Percentiles rank a stretch among this genome's conserved stretches.
phyloP scores from a whole-genome alignment of 2,797 vertebrate genomes.

The Parauchenoglanis punctatus region DNA sequence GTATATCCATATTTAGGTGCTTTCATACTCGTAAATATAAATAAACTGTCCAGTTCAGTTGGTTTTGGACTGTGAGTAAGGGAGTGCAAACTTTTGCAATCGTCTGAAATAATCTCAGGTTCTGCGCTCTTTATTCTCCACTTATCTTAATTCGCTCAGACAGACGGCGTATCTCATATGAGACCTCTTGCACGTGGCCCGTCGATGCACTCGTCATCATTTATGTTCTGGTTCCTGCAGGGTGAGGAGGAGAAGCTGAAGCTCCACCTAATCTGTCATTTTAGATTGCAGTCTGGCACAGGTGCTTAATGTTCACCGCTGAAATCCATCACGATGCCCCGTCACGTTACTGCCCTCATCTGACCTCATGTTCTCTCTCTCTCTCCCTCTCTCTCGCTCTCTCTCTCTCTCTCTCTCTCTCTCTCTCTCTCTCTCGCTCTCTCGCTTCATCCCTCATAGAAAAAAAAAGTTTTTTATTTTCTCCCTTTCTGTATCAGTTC shows the following conservation, averaged over 20 bases:
- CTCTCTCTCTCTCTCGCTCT: too few relatives aligned
- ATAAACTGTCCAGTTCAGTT: too few relatives aligned
- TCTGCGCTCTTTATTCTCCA: neutral
- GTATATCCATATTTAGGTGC: neutral
- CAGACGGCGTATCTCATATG: neutral
- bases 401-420: neutral
- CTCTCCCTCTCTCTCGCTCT: too few relatives aligned
- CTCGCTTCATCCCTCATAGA: neutral
- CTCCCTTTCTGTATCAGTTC: neutral
- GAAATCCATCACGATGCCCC: neutral
- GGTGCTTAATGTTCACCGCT: neutral
- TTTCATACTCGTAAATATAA: too few relatives aligned
- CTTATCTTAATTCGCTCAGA: neutral
- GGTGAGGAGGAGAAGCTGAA: neutral
- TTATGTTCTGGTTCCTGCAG: neutral
- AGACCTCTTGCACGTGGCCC: neutral
- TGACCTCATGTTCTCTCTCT: neutral
- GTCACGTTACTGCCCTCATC: neutral
- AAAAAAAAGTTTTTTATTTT: neutral
- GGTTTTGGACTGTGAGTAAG: neutral
- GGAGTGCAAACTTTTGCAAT: neutral
- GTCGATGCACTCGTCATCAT: neutral
- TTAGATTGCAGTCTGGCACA: neutral
- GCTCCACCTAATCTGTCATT: neutral
- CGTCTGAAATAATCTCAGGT: neutral